A percentile compares a stretch with the other conserved stretches of the same genome.
These are phyloP conservation scores for Phengaris arion DNA, from an alignment of 2,888 invertebrate species.

Conservation along the genomic window DNA sequence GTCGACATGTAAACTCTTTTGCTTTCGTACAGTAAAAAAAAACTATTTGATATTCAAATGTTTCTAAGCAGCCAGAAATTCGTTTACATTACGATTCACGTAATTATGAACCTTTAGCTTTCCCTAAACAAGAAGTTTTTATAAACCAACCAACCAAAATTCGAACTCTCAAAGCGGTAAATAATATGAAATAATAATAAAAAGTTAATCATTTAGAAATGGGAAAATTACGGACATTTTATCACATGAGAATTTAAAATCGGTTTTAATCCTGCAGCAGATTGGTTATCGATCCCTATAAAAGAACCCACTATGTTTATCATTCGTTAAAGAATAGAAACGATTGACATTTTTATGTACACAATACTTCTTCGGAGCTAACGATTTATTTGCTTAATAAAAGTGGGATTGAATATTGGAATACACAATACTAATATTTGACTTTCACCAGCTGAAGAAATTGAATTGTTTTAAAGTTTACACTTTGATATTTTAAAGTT, in stretches of 20 bases:
- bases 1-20: neutral
- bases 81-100: too few species aligned
- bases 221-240: slow-evolving; percentile 23
- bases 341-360: slow-evolving; percentile 24
- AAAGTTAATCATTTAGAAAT: slow-evolving; percentile 1
- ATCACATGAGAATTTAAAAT: slow-evolving; percentile 26
- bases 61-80: neutral
- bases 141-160: neutral
- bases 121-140: neutral
- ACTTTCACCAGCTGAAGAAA: neutral
- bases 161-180: neutral
- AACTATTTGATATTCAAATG: neutral
- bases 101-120: too few species aligned
- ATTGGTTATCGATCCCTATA: slow-evolving; percentile 25
- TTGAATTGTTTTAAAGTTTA: neutral
- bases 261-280: neutral
- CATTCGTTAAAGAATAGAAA: slow-evolving; percentile 27
- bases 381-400: slow-evolving; percentile 14
- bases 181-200: neutral
- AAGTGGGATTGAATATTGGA: slow-evolving; percentile 15
- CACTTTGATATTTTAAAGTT: neutral
- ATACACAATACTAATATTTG: neutral
- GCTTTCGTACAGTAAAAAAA: neutral
- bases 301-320: slow-evolving; percentile 25
- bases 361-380: slow-evolving; percentile 11